These are phyloP conservation scores for Drosophila baimaii DNA, from an alignment of 1,140 invertebrate genomes.

Conservation along the genomic window DNA sequence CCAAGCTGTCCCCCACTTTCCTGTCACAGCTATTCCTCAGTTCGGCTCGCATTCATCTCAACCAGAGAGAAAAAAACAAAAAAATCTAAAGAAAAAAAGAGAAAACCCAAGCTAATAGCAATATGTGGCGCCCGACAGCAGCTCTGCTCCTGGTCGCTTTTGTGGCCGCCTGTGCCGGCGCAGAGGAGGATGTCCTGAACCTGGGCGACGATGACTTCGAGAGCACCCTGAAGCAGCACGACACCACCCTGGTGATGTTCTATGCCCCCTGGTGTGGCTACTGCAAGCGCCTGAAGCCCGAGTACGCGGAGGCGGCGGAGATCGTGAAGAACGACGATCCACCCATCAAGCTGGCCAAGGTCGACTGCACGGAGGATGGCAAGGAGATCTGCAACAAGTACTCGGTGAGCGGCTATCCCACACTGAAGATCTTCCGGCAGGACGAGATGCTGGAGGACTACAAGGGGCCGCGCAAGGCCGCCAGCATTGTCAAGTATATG, in stretches of 20 bases:
- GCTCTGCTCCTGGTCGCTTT: conserved; percentile 34
- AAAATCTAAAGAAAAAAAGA: too few species aligned
- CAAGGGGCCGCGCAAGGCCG: conserved; percentile 96
- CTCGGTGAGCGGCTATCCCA: conserved; percentile 97
- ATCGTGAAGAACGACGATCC: conserved; percentile 94
- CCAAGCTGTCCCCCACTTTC: too few species aligned
- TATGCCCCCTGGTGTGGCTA: conserved; percentile 99
- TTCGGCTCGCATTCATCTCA: too few species aligned
- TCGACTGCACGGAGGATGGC: conserved; percentile 98
- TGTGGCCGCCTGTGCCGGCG: conserved; percentile 48
- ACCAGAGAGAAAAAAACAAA: too few species aligned
- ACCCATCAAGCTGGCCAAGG: conserved; percentile 94
- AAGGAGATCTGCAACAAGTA: conserved; percentile 96
- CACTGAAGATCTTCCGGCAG: conserved; percentile 97
- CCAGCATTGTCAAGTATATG: conserved; percentile 98
- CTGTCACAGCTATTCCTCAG: too few species aligned
- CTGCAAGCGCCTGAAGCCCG: conserved; percentile 98
- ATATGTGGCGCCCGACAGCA: conserved; percentile 52
- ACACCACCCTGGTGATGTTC: conserved; percentile 98
- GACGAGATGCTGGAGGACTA: conserved; percentile 96
- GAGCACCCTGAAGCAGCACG: conserved; percentile 90
- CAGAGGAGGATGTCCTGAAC: conserved; percentile 91
- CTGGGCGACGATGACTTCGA: conserved; percentile 94
- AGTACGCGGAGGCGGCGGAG: conserved; percentile 97
- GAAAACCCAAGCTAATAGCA: conserved; percentile 14